phyloP scores from a whole-genome alignment of 2,113 vertebrate species.

The Melospiza georgiana region DNA sequence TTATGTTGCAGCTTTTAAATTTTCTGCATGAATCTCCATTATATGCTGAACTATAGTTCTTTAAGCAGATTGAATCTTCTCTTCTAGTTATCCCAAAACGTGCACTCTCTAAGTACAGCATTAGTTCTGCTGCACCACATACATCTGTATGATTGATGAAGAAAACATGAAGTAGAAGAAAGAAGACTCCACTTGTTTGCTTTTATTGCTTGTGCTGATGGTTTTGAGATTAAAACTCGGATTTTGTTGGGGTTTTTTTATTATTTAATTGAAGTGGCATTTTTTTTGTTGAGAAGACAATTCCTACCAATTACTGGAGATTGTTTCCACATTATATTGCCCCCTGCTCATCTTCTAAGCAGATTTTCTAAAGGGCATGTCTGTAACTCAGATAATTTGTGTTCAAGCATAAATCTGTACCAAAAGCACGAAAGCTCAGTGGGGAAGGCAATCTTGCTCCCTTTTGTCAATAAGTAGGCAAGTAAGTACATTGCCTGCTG shows the following conservation, averaged over 20 bases:
- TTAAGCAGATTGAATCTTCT: not conserved
- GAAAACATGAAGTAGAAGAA: not conserved
- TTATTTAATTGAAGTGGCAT: not conserved
- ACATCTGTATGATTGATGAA: not conserved
- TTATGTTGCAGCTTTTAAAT: not conserved
- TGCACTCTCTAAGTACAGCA: not conserved
- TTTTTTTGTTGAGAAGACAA: conserved; percentile 3
- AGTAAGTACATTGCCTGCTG: conserved; percentile 20
- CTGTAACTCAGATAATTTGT: not conserved
- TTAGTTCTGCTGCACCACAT: not conserved
- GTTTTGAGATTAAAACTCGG: not conserved
- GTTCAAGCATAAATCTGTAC: not conserved
- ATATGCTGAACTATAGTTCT: not conserved
- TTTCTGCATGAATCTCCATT: not conserved
- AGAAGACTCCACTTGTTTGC: not conserved
- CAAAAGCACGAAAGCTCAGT: not conserved
- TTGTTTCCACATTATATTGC: conserved; percentile 2
- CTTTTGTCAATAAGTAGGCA: conserved; percentile 5
- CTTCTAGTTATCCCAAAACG: not conserved
- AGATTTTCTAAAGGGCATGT: conserved; percentile 13
- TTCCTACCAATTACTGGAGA: not conserved
- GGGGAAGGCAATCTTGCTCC: conserved; percentile 5
- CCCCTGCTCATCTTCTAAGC: not conserved
- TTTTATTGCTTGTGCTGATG: not conserved
- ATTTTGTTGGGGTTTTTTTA: not conserved